Evolutionary conservation across 2,888 invertebrate species (phyloP), one percentile per base, ranked within the genome.

Genomic region (Thereva unica): DNA sequence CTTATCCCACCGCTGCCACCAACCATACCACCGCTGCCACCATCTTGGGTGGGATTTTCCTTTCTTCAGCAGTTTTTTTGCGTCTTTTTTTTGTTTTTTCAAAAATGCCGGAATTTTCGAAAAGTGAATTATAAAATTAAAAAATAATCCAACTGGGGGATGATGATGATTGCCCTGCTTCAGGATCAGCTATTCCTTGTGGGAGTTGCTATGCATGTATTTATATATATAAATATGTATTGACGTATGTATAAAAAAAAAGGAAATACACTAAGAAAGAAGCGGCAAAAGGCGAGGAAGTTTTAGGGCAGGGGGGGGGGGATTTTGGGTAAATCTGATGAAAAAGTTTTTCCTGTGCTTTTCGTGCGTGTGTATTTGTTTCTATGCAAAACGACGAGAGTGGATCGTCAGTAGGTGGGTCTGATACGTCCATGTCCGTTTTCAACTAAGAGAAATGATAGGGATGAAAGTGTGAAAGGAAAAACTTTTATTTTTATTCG

Each of bases 51-150:
- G 1, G 23, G 23, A 23, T 23, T 23, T 23, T 23, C 23, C 23
- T 35, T 50, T 50, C 50, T 50, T 7, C 50, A 50, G 50, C 50
- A 50, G 1, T 50, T 50, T 50, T 50, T 50, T 2, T 50, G 12
- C 23, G 50, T 23, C 34, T 4, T 5, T 23, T 35, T 23, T 50
- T 50, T 23, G 23, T 34, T 35, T 50, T 50, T 50, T 50, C 23
- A 35, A 50, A 50, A 47, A 50, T 34, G 50, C 35, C 34, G 50
- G 35, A 9, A 50, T 34, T 50, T 50, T 34, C 50, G 50, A 34
- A 50, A 23, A 50, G 23, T 50, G 50, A 50, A 50, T 50, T 50
- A 50, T 50, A 50, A 50, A 50, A 50, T 50, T 50, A 50, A 50
- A 50, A 50, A 50, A 50, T 50, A 50, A 50, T 50, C 50, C 50